Evolutionary conservation across 2,797 vertebrate genomes (phyloP).

Genomic region (Takifugu rubripes): DNA sequence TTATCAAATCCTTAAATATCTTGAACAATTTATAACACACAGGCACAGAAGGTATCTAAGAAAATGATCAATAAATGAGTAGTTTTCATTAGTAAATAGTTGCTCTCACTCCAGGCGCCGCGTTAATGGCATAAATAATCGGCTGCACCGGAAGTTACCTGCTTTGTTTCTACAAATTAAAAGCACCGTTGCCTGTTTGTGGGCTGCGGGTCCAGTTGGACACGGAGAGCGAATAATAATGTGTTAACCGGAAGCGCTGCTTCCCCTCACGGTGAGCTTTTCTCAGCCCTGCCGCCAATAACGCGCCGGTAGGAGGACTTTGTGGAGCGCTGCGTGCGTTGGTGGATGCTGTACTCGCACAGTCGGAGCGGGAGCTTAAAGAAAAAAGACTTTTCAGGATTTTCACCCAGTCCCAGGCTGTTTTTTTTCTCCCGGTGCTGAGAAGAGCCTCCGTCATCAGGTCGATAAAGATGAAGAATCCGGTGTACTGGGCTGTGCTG

Average conservation of each 20-base stretch:
- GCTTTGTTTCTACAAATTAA: slow-evolving; percentile 25
- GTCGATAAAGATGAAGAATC: slow-evolving; percentile 68
- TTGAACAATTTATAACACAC: no score
- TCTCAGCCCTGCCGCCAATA: slow-evolving; percentile 47
- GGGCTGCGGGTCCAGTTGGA: fast-evolving
- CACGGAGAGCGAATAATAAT: fast-evolving
- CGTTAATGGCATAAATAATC: not conserved
- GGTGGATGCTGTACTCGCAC: slow-evolving; percentile 55
- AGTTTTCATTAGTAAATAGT: not conserved
- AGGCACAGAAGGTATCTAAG: no score
- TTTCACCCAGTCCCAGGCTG: slow-evolving; percentile 45
- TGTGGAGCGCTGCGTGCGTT: slow-evolving; percentile 50
- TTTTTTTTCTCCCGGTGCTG: slow-evolving; percentile 37
- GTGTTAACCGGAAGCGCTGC: not conserved
- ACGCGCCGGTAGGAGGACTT: slow-evolving; percentile 61
- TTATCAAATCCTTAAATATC: no score
- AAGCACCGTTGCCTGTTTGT: not conserved
- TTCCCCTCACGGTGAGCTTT: not conserved
- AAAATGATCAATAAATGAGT: not conserved
- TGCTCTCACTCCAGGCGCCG: not conserved
- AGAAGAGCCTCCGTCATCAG: slow-evolving; percentile 14
- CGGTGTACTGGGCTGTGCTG: slow-evolving; percentile 76
- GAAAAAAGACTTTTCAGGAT: slow-evolving; percentile 64
- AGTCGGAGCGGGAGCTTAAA: slow-evolving; percentile 51
- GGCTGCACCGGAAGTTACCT: not conserved